Conservation (phyloP, 1,140 invertebrate species). For the Conopomorpha cramerella region DNA sequence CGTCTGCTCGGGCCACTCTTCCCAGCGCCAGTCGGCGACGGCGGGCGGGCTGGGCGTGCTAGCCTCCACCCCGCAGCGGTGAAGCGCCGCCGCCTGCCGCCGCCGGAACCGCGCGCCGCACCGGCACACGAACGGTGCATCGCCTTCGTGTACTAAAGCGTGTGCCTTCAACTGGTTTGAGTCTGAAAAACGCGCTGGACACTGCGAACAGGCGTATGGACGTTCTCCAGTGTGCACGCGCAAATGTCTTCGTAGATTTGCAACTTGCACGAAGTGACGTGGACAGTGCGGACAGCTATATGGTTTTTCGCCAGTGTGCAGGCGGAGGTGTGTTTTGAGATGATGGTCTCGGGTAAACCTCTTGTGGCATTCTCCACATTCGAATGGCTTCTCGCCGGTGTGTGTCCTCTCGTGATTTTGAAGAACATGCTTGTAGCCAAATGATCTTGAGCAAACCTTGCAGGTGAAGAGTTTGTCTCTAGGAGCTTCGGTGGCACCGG, state of each 20-base stretch:
- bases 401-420: conserved; percentile 97
- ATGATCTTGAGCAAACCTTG: conserved; percentile 82
- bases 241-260: conserved; percentile 90
- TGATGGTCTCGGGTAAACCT: conserved; percentile 96
- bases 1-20: conserved; percentile 75
- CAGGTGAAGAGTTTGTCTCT: conserved; percentile 87
- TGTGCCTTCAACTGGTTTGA: conserved; percentile 94
- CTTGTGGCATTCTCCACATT: conserved; percentile 92
- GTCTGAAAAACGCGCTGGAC: conserved; percentile 88
- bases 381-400: conserved; percentile 95
- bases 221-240: conserved; percentile 95
- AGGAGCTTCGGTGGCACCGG: conserved; percentile 55
- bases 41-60: conserved; percentile 32
- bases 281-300: conserved; percentile 92
- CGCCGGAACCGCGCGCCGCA: conserved; percentile 80
- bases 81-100: conserved; percentile 82
- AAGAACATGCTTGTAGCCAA: conserved; percentile 93
- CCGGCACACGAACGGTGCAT: conserved; percentile 85
- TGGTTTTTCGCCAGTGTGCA: conserved; percentile 93
- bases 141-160: conserved; percentile 84
- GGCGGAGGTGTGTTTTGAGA: conserved; percentile 88
- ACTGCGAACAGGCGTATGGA: conserved; percentile 90
- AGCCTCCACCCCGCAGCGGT: conserved; percentile 70
- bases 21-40: conserved; percentile 46
- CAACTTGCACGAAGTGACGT: conserved; percentile 90